Conservation (phyloP, 2,888 invertebrate genomes). For the Polydrusus tereticollis region DNA sequence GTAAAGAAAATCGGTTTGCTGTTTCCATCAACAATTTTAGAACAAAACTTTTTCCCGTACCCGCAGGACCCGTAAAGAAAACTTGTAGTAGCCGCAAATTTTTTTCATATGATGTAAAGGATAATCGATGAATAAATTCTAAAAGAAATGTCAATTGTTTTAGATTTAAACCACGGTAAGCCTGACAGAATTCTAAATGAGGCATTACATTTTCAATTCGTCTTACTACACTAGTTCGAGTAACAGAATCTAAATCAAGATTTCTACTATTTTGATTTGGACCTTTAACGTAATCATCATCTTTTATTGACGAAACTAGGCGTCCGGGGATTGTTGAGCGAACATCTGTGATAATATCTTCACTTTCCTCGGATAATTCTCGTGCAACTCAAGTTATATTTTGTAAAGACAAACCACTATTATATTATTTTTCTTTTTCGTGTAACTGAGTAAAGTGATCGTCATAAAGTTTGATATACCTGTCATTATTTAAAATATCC, state of each 20-base stretch:
- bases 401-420: too few relatives aligned
- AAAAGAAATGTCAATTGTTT: too few relatives aligned
- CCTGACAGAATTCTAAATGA: not conserved
- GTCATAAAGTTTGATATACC: slow-evolving; percentile 23
- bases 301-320: too few relatives aligned
- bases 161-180: not conserved
- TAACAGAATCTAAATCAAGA: not conserved
- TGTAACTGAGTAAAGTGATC: not conserved
- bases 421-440: not conserved
- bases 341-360: too few relatives aligned
- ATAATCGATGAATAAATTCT: not conserved
- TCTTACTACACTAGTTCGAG: not conserved
- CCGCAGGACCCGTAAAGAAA: not conserved
- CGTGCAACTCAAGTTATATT: too few relatives aligned
- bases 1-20: not conserved
- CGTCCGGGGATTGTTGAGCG: too few relatives aligned
- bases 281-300: too few relatives aligned
- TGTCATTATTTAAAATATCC: slow-evolving; percentile 24
- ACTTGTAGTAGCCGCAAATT: not conserved
- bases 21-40: slow-evolving; percentile 51
- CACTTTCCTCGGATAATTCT: too few relatives aligned
- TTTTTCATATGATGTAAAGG: not conserved
- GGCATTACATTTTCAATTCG: not conserved
- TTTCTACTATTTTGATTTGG: not conserved
- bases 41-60: slow-evolving; percentile 58